Evolutionary conservation across 1,140 invertebrate genomes (phyloP), one percentile per base, ranked within the genome.

Genomic region (Scaptomyza montana): DNA sequence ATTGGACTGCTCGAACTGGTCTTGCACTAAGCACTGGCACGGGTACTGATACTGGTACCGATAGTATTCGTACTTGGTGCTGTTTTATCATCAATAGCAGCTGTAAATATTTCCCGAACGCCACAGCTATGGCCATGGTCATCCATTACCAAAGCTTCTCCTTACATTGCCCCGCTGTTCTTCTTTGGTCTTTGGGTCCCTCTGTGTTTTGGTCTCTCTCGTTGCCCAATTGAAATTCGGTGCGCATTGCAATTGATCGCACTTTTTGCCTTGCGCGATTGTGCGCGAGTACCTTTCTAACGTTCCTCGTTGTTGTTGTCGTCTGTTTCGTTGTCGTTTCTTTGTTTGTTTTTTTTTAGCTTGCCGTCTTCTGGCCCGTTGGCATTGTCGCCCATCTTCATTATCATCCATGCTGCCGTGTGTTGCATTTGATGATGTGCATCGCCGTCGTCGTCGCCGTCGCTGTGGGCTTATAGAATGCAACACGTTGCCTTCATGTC

Each of bases 211-310:
- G 21, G 43, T 59, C 47, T 61, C 28, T 56, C 36, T 55, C 51
- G 68, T 63, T 77, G 68, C 66, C 69, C 85, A 89, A 87, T 87
- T 87, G 84, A 87, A 80, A 87, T 87, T 87, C 84, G 84, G 66
- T 80, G 84, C 79, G 79, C 84, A 87, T 87, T 82, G 84, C 80
- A 89, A 89, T 84, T 60, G 84, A 89, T 87, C 84, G 82, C 82
- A 87, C 82, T 87, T 89, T 87, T 87, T 87, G 84, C 72, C 82
- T 64, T 75, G 53, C 62, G 77, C 71, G 77, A 76, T 80, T 76
- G 79, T 74, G 64, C 69, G 64, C 74, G 67, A 61, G 56, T 78
- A 75, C 75, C 81, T 87, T 87, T 87, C 84, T 89, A 87, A 87
- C 84, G 49, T 76, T 72, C 76, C 62, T 66, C 47, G 25, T 53